Conservation (phyloP, 2,113 vertebrate genomes). For the Ariopsis seemanni region DNA sequence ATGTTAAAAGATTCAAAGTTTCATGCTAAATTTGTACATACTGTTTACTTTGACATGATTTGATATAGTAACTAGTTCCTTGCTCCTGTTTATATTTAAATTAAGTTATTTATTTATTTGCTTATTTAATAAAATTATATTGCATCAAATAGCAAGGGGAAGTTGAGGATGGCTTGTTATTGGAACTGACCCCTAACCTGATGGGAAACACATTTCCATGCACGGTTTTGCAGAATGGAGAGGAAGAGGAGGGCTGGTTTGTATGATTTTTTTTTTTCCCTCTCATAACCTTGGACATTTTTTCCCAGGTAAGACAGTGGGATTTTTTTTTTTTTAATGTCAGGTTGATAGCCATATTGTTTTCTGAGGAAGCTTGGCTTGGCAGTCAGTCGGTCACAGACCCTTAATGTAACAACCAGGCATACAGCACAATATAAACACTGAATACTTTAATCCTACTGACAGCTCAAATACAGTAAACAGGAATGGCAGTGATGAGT, state of each 20-base stretch:
- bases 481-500: background rate
- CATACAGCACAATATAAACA: background rate
- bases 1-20: background rate
- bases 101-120: background rate
- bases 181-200: background rate
- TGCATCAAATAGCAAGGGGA: background rate
- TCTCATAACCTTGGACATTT: background rate
- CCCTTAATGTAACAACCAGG: conserved; percentile 13
- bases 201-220: background rate
- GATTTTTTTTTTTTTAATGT: conserved; percentile 22
- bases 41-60: background rate
- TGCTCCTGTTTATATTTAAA: background rate
- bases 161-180: background rate
- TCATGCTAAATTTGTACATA: background rate
- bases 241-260: background rate
- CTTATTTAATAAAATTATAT: background rate
- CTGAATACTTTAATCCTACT: background rate
- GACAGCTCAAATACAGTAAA: background rate
- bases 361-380: background rate
- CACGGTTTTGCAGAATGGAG: background rate
- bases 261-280: no score
- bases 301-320: background rate
- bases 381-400: background rate
- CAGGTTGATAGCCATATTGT: conserved; percentile 9
- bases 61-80: background rate